phyloP scores from a whole-genome alignment of 2,888 invertebrate genomes.

The Cynaeus angustus region DNA sequence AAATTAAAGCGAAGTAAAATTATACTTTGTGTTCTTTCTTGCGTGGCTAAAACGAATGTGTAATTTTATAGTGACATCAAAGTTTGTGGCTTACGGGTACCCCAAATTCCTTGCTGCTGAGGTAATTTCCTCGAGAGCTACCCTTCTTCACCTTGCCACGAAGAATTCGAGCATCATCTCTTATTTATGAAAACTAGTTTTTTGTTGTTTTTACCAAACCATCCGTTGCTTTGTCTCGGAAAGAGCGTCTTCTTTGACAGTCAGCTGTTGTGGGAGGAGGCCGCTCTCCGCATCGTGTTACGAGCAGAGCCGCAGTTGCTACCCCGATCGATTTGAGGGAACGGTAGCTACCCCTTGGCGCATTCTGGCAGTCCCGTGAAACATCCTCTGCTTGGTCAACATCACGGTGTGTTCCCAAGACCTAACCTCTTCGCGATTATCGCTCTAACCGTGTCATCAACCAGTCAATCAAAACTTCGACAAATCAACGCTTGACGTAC shows the following conservation, averaged over 20 bases:
- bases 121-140: too few species aligned
- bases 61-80: too few species aligned
- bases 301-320: constrained; percentile 63
- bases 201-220: too few species aligned
- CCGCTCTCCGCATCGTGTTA: constrained; percentile 60
- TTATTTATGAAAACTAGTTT: too few species aligned
- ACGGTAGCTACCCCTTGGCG: constrained; percentile 64
- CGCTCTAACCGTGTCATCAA: constrained; percentile 23
- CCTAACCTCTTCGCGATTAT: constrained; percentile 53
- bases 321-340: constrained; percentile 66
- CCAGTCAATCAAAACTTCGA: constrained; percentile 10
- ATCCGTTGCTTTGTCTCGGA: background rate
- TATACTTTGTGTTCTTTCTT: background rate
- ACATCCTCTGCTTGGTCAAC: constrained; percentile 58
- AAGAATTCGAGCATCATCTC: too few species aligned
- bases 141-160: too few species aligned
- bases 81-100: too few species aligned
- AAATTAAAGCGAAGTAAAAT: background rate
- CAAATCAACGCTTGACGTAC: background rate
- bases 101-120: too few species aligned
- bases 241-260: constrained; percentile 37
- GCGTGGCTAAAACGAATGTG: background rate
- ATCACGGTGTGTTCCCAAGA: constrained; percentile 54
- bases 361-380: constrained; percentile 65
- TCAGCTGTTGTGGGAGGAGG: constrained; percentile 56